These are phyloP conservation scores for Lepus timidus DNA, from an alignment of 2,113 vertebrate species.

Conservation along the genomic window DNA sequence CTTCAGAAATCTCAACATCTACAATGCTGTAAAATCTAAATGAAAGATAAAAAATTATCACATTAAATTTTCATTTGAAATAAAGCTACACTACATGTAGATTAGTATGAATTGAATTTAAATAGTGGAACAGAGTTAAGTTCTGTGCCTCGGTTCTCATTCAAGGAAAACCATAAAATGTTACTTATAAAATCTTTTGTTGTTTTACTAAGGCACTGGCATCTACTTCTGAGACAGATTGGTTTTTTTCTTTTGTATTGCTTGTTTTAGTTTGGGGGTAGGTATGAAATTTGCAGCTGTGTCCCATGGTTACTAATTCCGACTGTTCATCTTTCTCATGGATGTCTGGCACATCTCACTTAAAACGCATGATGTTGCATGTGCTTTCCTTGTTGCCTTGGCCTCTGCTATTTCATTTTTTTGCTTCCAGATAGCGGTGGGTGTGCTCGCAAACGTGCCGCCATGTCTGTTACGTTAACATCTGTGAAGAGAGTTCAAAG, in stretches of 20 bases:
- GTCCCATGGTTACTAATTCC: background rate
- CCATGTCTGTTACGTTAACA: slow-evolving; percentile 96
- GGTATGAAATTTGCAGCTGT: background rate
- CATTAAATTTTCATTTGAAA: background rate
- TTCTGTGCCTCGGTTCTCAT: slow-evolving; percentile 1
- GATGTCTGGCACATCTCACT: slow-evolving; percentile 58
- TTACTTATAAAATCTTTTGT: background rate
- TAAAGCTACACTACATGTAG: background rate
- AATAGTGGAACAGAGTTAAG: background rate
- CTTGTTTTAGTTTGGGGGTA: background rate
- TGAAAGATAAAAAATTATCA: background rate
- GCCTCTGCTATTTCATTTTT: slow-evolving; percentile 90
- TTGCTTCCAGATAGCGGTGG: slow-evolving; percentile 98
- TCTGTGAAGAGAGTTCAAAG: slow-evolving; percentile 99
- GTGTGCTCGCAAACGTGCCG: slow-evolving; percentile 93
- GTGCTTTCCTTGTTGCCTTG: slow-evolving; percentile 86
- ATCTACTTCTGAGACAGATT: background rate
- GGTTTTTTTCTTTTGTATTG: background rate
- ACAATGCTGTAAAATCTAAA: background rate
- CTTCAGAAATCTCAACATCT: background rate
- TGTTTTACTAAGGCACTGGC: background rate
- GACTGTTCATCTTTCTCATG: background rate
- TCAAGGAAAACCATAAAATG: background rate
- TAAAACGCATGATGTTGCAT: slow-evolving; percentile 86
- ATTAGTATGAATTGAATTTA: background rate